Evolutionary conservation across 2,113 vertebrate species (phyloP).

Genomic region (Nycticebus coucang): DNA sequence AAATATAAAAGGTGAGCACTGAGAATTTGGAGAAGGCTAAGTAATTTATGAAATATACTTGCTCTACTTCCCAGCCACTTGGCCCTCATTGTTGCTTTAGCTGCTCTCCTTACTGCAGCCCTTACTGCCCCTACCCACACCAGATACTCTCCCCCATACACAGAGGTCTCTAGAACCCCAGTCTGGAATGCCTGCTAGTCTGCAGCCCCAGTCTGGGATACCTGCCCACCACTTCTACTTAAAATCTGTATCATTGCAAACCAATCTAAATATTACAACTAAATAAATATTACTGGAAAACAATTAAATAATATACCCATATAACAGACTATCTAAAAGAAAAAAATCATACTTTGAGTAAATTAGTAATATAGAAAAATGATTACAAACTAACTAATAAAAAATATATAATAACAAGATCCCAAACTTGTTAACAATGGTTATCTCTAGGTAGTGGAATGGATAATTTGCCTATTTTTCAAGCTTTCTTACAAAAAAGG

Average conservation of each 20-base stretch:
- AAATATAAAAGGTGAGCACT: not conserved
- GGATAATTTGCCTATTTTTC: constrained; percentile 43
- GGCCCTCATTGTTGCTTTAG: not conserved
- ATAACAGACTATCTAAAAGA: not conserved
- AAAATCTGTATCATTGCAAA: constrained; percentile 23
- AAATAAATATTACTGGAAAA: not conserved
- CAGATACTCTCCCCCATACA: not conserved
- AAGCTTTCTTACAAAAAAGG: constrained; percentile 26
- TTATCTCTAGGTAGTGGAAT: constrained; percentile 6
- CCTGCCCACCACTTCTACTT: not conserved
- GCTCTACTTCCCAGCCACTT: not conserved
- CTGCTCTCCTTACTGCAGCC: not conserved
- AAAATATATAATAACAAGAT: constrained; percentile 24
- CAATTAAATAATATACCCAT: constrained; percentile 18
- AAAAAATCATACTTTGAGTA: constrained; percentile 37
- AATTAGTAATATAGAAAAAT: constrained; percentile 33
- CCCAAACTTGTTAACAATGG: constrained; percentile 19
- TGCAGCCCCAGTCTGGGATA: not conserved
- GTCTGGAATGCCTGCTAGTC: not conserved
- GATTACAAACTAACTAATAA: constrained; percentile 24
- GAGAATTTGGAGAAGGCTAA: constrained; percentile 25
- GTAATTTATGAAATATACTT: constrained; percentile 15
- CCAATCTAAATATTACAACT: constrained; percentile 23
- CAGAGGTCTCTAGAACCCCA: not conserved
- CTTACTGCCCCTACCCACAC: not conserved